These are phyloP conservation scores for Protonemura montana DNA, from an alignment of 2,888 invertebrate species.

Conservation along the genomic window DNA sequence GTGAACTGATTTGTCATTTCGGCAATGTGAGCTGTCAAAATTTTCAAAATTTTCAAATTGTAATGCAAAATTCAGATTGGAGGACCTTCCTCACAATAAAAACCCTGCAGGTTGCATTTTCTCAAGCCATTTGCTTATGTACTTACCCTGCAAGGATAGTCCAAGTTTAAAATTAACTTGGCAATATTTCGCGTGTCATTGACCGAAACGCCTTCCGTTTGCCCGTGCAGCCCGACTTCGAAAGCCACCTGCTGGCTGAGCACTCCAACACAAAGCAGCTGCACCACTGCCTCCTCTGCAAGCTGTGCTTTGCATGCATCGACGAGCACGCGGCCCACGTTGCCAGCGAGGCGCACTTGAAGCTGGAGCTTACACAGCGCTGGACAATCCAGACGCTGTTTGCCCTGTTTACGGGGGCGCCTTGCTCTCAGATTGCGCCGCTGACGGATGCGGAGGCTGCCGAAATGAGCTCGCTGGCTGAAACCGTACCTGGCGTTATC, in stretches of 20 bases:
- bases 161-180: too few relatives aligned
- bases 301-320: constrained; percentile 58
- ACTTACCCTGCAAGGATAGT: too few relatives aligned
- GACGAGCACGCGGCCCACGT: constrained; percentile 57
- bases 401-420: constrained; percentile 58
- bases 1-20: too few relatives aligned
- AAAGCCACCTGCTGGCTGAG: constrained; percentile 41
- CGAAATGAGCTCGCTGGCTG: constrained; percentile 51
- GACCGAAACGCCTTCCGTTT: neutral
- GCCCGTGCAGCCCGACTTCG: constrained; percentile 44
- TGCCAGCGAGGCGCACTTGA: constrained; percentile 58
- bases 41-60: too few relatives aligned
- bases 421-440: constrained; percentile 57
- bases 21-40: too few relatives aligned
- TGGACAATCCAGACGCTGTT: constrained; percentile 59
- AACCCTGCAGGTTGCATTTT: too few relatives aligned
- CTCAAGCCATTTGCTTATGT: too few relatives aligned
- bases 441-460: constrained; percentile 56
- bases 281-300: constrained; percentile 57
- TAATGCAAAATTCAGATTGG: too few relatives aligned
- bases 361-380: constrained; percentile 58
- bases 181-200: too few relatives aligned
- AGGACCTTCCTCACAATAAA: too few relatives aligned
- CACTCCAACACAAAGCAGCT: constrained; percentile 47
- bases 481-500: constrained; percentile 49